A percentile compares a stretch with the other conserved stretches of the same genome.
Evolutionary conservation across 2,797 vertebrate genomes (phyloP).

Genomic region (Salmo trutta): DNA sequence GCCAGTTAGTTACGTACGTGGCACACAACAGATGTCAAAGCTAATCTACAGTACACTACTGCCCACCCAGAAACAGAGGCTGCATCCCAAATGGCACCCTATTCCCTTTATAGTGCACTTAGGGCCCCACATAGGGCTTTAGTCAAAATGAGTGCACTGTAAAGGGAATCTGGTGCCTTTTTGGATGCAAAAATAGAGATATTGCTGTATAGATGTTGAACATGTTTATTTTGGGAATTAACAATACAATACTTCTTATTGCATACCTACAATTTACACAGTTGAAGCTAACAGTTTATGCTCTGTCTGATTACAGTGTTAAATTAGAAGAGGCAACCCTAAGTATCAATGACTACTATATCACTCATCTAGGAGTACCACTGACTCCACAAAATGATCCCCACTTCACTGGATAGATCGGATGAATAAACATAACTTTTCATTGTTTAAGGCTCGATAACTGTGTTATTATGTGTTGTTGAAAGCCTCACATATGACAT

Average conservation of each 20-base stretch:
- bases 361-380: neutral
- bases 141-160: too few species aligned
- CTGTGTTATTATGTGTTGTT: slow-evolving; percentile 24
- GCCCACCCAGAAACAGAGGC: slow-evolving; percentile 48
- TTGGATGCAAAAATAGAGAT: neutral
- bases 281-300: slow-evolving; percentile 23
- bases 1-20: slow-evolving; percentile 35
- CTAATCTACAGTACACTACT: slow-evolving; percentile 28
- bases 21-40: slow-evolving; percentile 31
- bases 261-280: slow-evolving; percentile 23
- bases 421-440: slow-evolving; percentile 31
- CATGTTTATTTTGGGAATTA: slow-evolving; percentile 31
- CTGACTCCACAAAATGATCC: neutral
- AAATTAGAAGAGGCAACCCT: neutral
- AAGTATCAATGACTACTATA: neutral
- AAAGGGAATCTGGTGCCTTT: neutral
- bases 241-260: slow-evolving; percentile 42
- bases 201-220: neutral
- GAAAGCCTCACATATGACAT: neutral
- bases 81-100: neutral
- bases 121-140: neutral
- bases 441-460: slow-evolving; percentile 21
- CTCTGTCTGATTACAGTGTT: slow-evolving; percentile 9
- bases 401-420: slow-evolving; percentile 27
- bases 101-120: neutral